Evolutionary conservation across 2,113 vertebrate genomes (phyloP).

Genomic region (Mus musculus): GRCm39 chr10:40285501-40286000

Average conservation of each 20-base stretch:
- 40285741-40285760: not conserved
- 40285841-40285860: not conserved
- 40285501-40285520: not conserved
- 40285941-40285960: not conserved
- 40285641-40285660: not conserved
- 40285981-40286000: too few relatives aligned
- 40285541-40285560: not conserved
- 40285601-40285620: not conserved
- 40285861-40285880: not conserved
- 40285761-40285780: not conserved
- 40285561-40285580: not conserved
- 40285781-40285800: not conserved
- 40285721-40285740: not conserved
- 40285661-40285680: not conserved
- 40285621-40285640: not conserved
- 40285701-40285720: not conserved
- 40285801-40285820: not conserved
- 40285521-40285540: not conserved
- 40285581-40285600: not conserved
- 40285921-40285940: not conserved
- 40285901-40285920: not conserved
- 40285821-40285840: not conserved
- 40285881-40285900: not conserved
- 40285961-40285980: not conserved
- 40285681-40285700: not conserved